phyloP scores from a whole-genome alignment of 2,113 vertebrate species.

The Xiphophorus couchianus region DNA sequence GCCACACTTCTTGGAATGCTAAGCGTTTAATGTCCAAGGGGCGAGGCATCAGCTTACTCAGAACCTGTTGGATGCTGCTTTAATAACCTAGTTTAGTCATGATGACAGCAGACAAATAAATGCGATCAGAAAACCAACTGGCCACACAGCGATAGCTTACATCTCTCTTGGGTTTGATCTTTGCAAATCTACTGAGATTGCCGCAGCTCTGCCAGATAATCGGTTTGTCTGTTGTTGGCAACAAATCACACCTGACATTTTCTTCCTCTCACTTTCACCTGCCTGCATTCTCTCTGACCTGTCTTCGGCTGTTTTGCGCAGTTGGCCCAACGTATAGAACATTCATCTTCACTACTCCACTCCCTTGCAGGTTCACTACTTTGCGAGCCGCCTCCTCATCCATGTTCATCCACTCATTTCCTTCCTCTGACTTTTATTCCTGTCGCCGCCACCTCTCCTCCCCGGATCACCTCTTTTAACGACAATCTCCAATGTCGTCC shows the following conservation, averaged over 20 bases:
- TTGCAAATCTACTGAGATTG: neutral
- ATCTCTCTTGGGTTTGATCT: neutral
- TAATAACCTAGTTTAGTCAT: neutral
- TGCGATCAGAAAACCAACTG: neutral
- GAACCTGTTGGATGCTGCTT: neutral
- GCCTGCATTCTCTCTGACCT: neutral
- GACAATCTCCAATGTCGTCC: neutral
- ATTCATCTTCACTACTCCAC: neutral
- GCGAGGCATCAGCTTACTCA: too few species aligned
- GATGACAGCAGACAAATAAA: neutral
- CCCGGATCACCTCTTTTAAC: neutral
- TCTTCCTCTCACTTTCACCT: neutral
- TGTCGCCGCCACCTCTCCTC: neutral
- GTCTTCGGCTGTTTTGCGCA: neutral
- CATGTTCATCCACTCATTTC: neutral
- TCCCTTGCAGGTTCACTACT: neutral
- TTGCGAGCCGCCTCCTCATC: neutral
- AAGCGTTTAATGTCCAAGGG: too few species aligned
- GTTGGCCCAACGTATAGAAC: too few species aligned
- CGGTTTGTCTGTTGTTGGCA: neutral
- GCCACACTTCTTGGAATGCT: too few species aligned
- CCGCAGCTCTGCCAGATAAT: neutral
- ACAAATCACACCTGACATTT: neutral
- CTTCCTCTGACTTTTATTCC: neutral
- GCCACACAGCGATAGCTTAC: too few species aligned